Conservation (phyloP, 2,797 vertebrate genomes). For the Threskiornis aethiopicus region DNA sequence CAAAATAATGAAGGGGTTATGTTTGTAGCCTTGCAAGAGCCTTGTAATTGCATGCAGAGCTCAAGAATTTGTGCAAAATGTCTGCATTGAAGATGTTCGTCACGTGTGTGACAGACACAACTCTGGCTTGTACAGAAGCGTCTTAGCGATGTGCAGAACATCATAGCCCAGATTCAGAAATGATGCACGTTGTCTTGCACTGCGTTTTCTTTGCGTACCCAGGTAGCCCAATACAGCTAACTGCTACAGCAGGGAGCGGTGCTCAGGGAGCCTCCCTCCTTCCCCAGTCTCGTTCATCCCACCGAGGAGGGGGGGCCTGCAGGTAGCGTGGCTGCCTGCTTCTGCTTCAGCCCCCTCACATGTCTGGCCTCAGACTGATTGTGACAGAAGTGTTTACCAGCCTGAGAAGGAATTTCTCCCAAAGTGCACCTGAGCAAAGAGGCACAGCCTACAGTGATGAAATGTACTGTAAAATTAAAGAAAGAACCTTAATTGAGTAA, state of each 20-base stretch:
- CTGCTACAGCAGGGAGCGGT: background rate
- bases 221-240: accelerated
- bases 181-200: accelerated
- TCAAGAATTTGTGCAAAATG: background rate
- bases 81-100: background rate
- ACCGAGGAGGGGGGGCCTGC: background rate
- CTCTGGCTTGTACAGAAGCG: background rate
- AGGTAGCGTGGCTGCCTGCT: background rate
- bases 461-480: background rate
- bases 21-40: background rate
- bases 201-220: accelerated
- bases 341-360: background rate
- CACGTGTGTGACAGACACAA: background rate
- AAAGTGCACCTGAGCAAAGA: background rate
- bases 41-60: background rate
- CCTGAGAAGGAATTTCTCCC: background rate
- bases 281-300: background rate
- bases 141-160: background rate
- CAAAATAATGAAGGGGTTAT: background rate
- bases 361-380: background rate
- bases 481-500: background rate
- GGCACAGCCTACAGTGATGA: background rate
- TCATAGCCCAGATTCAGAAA: background rate
- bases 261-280: background rate
- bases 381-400: background rate